Percentiles rank a stretch among this genome's conserved stretches.
Evolutionary conservation across 2,797 vertebrate genomes (phyloP).

Genomic region (Decapterus maruadsi): DNA sequence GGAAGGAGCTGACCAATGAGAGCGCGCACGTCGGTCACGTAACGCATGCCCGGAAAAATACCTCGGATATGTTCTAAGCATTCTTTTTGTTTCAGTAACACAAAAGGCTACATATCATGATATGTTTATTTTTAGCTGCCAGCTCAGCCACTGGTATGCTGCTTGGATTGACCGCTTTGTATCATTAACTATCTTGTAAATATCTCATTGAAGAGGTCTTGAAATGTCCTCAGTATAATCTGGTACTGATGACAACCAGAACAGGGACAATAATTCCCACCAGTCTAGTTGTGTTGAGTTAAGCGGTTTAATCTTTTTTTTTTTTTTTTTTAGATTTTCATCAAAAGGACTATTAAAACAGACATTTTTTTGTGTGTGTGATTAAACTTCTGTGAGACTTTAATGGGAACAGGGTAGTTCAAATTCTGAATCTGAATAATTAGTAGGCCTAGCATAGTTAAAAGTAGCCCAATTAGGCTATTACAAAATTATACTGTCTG

Average conservation of each 20-base stretch:
- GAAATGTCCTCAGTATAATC: neutral
- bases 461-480: no score
- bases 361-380: neutral
- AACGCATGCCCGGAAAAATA: constrained; percentile 30
- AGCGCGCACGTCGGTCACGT: constrained; percentile 46
- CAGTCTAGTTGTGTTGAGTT: neutral
- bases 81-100: constrained; percentile 15
- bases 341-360: neutral
- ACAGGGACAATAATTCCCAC: neutral
- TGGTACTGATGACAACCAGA: neutral
- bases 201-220: neutral
- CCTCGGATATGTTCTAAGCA: neutral
- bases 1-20: constrained; percentile 60
- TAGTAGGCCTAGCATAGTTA: no score
- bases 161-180: neutral
- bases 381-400: no score
- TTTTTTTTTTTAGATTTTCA: neutral
- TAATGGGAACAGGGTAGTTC: no score
- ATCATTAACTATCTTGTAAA: neutral
- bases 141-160: neutral
- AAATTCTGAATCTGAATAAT: no score
- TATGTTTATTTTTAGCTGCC: neutral
- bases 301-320: neutral
- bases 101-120: neutral
- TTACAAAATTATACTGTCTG: neutral